Evolutionary conservation across 2,888 invertebrate species (phyloP), one percentile per base, ranked within the genome.

Genomic region (Parthenolecanium corni): DNA sequence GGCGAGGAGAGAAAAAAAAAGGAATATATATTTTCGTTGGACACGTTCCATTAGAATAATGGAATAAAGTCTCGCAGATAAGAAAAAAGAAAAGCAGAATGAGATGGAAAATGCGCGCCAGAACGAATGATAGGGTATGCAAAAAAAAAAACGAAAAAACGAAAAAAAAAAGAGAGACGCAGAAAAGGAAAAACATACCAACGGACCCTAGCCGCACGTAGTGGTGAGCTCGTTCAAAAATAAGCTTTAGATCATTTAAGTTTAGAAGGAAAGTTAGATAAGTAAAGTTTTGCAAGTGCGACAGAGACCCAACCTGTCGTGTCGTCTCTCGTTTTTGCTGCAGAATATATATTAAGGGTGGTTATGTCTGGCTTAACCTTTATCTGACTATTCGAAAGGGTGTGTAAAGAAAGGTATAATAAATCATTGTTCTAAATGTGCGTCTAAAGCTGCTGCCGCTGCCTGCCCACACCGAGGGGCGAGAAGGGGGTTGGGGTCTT

Each of bases 401-500:
- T 47, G 36, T 61, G 49, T 51, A 51, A 61, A 61, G 61, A 61
- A 61, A 61, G 61, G 61, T 62, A 64, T 66, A 66, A 66, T 66
- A 66, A 66, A 66, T 66, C 66, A 66, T 66, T 66, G 66, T 66
- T 66, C 64, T 66, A 64, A 64, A 62, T 64, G 66, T 62, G 66
- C 65, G 52, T 51, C 52, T 47, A 18, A 52, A 25, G 44, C 24
- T 24, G 23, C 52, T 42, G 31, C 47, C 4, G 23, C 52, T 31
- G 31, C 31, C 31, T 31, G 9, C 31, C n/a, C n/a, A n/a, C n/a
- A n/a, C 21, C 53, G 44, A 47, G 51, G 52, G 62, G 24, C 25
- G 53, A 14, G 62, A 23, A 52, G 52, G 36, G 16, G 36, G 16
- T 31, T 11, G 51, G 36, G 51, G 36, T 61, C 51, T 57, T 46